phyloP scores from a whole-genome alignment of 2,113 vertebrate species.

The Forbesichthys papilliferus region DNA sequence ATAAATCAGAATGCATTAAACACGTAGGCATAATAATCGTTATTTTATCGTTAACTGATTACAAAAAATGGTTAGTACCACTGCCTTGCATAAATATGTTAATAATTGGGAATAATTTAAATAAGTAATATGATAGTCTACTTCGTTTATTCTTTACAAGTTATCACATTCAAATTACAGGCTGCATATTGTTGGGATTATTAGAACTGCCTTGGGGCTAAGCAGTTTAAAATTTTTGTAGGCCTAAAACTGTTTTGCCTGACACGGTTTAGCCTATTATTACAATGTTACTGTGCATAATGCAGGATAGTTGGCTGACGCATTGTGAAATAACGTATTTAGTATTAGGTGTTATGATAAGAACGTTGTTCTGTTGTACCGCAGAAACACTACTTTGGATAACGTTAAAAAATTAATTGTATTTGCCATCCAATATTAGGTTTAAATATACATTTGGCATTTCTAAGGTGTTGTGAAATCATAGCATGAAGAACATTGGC shows the following conservation, averaged over 20 bases:
- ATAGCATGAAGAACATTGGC: neutral
- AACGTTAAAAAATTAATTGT: conserved; percentile 6
- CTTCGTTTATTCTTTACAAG: neutral
- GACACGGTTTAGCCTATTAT: neutral
- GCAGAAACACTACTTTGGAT: neutral
- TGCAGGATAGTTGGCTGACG: neutral
- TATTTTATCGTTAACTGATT: too few relatives aligned
- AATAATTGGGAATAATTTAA: neutral
- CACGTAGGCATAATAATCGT: too few relatives aligned
- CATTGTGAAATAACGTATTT: neutral
- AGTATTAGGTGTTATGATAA: neutral
- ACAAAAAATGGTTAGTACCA: too few relatives aligned
- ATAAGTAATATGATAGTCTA: too few relatives aligned
- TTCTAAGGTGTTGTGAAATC: conserved; percentile 23
- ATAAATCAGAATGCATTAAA: too few relatives aligned
- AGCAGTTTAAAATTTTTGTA: neutral
- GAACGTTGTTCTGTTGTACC: neutral
- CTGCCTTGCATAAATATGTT: neutral
- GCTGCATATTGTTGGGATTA: neutral
- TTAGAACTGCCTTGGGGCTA: neutral
- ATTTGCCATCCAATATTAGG: conserved; percentile 7
- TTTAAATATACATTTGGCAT: conserved; percentile 22
- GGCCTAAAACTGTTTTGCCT: too few relatives aligned
- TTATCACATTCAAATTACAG: neutral
- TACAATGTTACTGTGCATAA: neutral